A percentile compares a stretch with the other conserved stretches of the same genome.
phyloP scores from a whole-genome alignment of 1,140 invertebrate genomes.

The Cephus cinctus region DNA sequence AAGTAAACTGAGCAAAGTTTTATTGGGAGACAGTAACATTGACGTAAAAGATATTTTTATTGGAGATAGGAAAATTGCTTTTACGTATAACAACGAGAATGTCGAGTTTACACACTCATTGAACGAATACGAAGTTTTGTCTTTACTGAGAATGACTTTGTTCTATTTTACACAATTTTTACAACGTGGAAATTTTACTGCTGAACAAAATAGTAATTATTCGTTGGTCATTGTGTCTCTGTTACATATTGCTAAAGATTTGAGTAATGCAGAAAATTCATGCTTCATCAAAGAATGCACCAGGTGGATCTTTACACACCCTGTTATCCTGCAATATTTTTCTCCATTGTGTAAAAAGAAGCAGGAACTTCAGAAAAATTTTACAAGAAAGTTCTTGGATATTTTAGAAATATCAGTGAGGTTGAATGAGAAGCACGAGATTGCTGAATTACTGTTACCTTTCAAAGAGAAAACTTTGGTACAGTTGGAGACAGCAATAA shows the following conservation, averaged over 20 bases:
- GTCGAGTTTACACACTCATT: conserved; percentile 21
- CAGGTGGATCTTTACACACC: conserved; percentile 54
- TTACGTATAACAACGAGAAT: conserved; percentile 18
- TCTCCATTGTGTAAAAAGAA: conserved; percentile 51
- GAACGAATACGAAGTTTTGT: conserved; percentile 24
- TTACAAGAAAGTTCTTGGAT: conserved; percentile 53
- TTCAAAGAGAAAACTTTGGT: conserved; percentile 40
- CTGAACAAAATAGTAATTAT: conserved; percentile 26
- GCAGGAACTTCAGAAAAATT: conserved; percentile 33
- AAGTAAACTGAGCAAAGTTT: conserved; percentile 22
- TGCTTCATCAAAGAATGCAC: conserved; percentile 20
- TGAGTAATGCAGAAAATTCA: neutral
- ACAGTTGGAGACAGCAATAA: conserved; percentile 25
- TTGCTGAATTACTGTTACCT: conserved; percentile 21
- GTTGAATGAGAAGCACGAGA: conserved; percentile 17
- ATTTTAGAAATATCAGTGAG: conserved; percentile 25
- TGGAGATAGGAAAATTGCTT: conserved; percentile 14
- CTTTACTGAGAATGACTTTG: conserved; percentile 29
- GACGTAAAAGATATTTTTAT: conserved; percentile 18
- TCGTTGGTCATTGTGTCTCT: conserved; percentile 31
- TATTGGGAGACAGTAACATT: conserved; percentile 19
- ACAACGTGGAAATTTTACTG: conserved; percentile 17
- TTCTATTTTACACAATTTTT: conserved; percentile 44
- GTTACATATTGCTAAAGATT: conserved; percentile 27
- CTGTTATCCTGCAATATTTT: conserved; percentile 58